Percentiles rank a stretch among this genome's conserved stretches.
These are phyloP conservation scores for Ariopsis seemanni DNA, from an alignment of 2,113 vertebrate genomes.

Conservation along the genomic window DNA sequence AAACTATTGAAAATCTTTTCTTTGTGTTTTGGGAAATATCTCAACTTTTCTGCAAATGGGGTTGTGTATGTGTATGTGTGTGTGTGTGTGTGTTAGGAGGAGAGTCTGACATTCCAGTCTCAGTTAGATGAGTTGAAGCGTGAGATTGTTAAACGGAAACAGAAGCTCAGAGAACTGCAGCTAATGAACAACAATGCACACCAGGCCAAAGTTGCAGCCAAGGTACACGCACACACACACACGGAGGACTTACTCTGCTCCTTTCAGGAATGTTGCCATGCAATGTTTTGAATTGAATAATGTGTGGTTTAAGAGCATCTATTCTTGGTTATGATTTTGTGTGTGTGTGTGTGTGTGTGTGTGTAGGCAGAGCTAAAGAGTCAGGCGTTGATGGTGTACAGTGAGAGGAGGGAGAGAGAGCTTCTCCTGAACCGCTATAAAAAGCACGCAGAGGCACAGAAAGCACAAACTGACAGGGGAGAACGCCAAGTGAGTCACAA, in stretches of 20 bases:
- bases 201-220: constrained; percentile 72
- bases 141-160: constrained; percentile 71
- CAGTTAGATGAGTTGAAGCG: constrained; percentile 76
- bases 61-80: too few species aligned
- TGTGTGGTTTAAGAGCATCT: neutral
- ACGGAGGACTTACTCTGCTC: neutral
- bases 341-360: constrained; percentile 43
- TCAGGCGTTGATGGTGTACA: constrained; percentile 73
- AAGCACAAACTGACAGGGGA: constrained; percentile 70
- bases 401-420: constrained; percentile 78
- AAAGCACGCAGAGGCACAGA: constrained; percentile 75
- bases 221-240: constrained; percentile 66
- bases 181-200: constrained; percentile 72
- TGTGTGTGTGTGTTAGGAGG: constrained; percentile 57
- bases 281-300: too few species aligned
- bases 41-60: too few species aligned
- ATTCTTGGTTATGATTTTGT: neutral
- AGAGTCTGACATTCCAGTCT: constrained; percentile 77
- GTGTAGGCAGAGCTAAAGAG: constrained; percentile 75
- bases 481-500: constrained; percentile 74
- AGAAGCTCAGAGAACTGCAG: constrained; percentile 74
- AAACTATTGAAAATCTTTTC: too few species aligned
- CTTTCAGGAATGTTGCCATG: neutral
- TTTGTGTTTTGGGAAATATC: too few species aligned
- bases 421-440: constrained; percentile 69